Percentiles rank a stretch among this genome's conserved stretches.
Conservation (phyloP, 2,113 vertebrate genomes). For the Jaculus jaculus region DNA sequence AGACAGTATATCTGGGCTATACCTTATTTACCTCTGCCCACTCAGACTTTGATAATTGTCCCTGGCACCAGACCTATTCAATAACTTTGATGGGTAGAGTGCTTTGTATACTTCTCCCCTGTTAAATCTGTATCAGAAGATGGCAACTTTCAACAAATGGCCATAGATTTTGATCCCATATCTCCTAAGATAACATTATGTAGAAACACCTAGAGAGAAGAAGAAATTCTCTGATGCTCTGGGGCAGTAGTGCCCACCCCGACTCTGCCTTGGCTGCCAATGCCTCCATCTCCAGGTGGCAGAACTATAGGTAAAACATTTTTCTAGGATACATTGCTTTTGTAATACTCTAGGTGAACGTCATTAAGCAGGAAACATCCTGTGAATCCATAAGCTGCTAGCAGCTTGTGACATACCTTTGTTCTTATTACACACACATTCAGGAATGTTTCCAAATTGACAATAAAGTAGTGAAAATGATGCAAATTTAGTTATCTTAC, state of each 20-base stretch:
- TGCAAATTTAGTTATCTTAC: not conserved
- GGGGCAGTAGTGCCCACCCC: fast-evolving
- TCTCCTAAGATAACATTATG: not conserved
- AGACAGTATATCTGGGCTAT: not conserved
- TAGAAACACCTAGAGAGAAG: not conserved
- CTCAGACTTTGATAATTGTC: not conserved
- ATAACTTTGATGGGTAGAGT: not conserved
- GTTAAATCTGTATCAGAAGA: not conserved
- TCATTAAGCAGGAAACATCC: not conserved
- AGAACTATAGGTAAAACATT: not conserved
- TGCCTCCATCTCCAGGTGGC: not conserved
- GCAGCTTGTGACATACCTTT: not conserved
- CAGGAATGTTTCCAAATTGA: not conserved
- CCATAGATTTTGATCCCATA: not conserved
- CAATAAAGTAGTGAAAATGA: not conserved
- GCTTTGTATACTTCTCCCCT: not conserved
- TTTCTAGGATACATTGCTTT: not conserved
- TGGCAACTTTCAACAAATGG: constrained; percentile 21
- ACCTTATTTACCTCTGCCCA: not conserved
- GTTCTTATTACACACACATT: not conserved
- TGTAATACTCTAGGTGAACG: not conserved
- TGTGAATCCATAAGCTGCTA: not conserved
- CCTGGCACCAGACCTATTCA: not conserved
- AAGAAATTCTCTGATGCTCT: not conserved
- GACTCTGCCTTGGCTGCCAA: not conserved